These are phyloP conservation scores for Periophthalmus modestus DNA, from an alignment of 2,113 vertebrate genomes.

Conservation along the genomic window DNA sequence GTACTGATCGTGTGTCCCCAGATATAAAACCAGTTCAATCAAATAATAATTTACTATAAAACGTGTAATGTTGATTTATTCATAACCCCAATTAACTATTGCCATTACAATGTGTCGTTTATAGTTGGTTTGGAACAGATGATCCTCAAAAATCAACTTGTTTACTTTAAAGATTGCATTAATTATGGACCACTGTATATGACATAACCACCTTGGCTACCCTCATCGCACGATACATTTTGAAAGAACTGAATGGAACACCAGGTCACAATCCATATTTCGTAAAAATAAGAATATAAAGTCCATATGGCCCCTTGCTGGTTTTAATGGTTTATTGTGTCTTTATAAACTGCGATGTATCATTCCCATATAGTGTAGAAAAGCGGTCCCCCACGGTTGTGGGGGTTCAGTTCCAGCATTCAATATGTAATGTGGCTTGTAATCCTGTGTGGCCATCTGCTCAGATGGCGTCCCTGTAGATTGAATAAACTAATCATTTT, in stretches of 20 bases:
- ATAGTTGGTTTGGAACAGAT: too few relatives aligned
- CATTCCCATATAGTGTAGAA: neutral
- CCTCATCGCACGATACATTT: neutral
- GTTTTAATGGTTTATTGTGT: too few relatives aligned
- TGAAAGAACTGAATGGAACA: neutral
- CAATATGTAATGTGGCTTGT: neutral
- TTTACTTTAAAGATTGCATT: neutral
- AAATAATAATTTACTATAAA: too few relatives aligned
- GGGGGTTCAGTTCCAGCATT: neutral
- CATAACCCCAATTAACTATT: too few relatives aligned
- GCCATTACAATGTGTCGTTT: too few relatives aligned
- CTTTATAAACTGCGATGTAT: too few relatives aligned
- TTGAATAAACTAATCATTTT: constrained; percentile 68
- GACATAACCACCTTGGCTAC: neutral
- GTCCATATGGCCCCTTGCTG: too few relatives aligned
- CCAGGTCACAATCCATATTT: neutral
- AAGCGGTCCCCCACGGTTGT: neutral
- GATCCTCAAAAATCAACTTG: too few relatives aligned
- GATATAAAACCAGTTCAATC: too few relatives aligned
- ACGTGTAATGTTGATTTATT: too few relatives aligned
- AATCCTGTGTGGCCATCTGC: constrained; percentile 3
- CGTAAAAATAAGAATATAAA: too few relatives aligned
- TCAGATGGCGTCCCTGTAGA: constrained; percentile 36
- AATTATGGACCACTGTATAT: neutral
- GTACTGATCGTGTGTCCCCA: too few relatives aligned